Evolutionary conservation across 2,888 invertebrate genomes (phyloP).

Genomic region (Leptopilina syphax): DNA sequence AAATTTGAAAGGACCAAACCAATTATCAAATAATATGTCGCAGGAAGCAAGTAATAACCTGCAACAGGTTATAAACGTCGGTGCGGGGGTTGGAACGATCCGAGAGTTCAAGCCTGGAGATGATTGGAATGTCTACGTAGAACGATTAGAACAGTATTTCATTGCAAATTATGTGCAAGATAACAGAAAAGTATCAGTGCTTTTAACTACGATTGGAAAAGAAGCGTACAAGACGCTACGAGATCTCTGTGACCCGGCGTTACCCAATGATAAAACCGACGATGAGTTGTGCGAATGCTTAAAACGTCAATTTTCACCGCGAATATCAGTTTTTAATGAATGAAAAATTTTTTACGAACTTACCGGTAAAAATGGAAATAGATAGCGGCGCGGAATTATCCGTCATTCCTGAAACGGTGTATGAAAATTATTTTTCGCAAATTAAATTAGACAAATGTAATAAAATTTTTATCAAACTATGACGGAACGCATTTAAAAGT

Average conservation of each 20-base stretch:
- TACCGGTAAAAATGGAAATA: conserved; percentile 57
- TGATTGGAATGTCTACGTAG: conserved; percentile 49
- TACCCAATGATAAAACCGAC: conserved; percentile 48
- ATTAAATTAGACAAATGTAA: conserved; percentile 27
- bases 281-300: conserved; percentile 51
- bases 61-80: not conserved
- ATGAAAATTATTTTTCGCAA: conserved; percentile 24
- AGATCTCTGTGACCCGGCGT: conserved; percentile 50
- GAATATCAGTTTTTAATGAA: conserved; percentile 50
- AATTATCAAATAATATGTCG: no score
- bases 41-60: not conserved
- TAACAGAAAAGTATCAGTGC: conserved; percentile 46
- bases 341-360: conserved; percentile 53
- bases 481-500: conserved; percentile 47
- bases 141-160: conserved; percentile 49
- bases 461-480: conserved; percentile 46
- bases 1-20: no score
- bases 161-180: conserved; percentile 46
- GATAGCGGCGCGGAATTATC: conserved; percentile 61
- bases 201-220: conserved; percentile 49
- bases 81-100: conserved; percentile 39
- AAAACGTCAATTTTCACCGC: conserved; percentile 52
- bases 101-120: conserved; percentile 48
- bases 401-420: conserved; percentile 46
- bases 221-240: conserved; percentile 51